Evolutionary conservation across 1,140 invertebrate genomes (phyloP), one percentile per base, ranked within the genome.

Genomic region (Amyelois transitella): DNA sequence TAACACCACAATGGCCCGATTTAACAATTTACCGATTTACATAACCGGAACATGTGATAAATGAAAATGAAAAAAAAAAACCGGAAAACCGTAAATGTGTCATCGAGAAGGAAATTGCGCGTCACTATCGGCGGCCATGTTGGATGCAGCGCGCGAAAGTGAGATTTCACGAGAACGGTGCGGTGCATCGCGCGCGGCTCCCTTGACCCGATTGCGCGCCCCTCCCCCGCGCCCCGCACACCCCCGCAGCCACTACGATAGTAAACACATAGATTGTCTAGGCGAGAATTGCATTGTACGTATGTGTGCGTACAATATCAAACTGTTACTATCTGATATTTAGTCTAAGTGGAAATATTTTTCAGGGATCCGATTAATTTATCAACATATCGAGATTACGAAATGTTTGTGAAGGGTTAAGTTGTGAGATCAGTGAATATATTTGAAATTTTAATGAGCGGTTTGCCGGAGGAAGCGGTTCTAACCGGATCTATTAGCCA

Each of bases 161-260:
- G 81, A 85, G 84, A 82, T 85, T 86, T 84, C 78, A 72, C 80
- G 75, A 72, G 80, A 75, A 69, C 81, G 79, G 76, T 87, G 83
- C n/a, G 22, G 22, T 38, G 32, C 32, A 38, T 38, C 32, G 81
- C 84, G 81, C 80, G 79, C 68, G 75, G 62, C 72, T 82, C 81
- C 83, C 83, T 85, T 86, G 81, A 86, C 83, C 83, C 73, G 70
- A 64, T 83, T 86, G 65, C 66, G 53, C 58, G 55, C 64, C 66
- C 55, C 55, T 56, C 66, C 47, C 54, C 55, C 43, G 7, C 49
- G 58, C 55, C 47, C 53, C 52, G 58, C 55, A 50, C 53, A 38
- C 55, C 62, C 62, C 49, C 62, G 51, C 62, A 51, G 58, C 56
- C 55, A 57, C 58, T 58, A 67, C 68, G 63, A 69, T 66, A 69